These are phyloP conservation scores for Strigamia crassipes DNA, from an alignment of 2,888 invertebrate species.

Conservation along the genomic window DNA sequence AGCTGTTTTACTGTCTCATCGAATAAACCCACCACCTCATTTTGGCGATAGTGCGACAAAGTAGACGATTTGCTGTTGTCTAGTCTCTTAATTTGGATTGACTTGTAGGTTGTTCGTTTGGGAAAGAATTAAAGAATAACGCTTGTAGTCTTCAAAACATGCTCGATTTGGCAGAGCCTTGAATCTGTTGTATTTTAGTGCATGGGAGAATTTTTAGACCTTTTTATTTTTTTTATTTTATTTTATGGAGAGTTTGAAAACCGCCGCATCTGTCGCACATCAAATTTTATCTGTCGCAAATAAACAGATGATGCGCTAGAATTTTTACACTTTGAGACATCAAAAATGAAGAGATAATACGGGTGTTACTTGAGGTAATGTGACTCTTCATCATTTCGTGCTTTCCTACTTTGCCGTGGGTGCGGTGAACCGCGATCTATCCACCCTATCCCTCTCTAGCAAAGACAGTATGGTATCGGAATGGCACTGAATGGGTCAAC, in stretches of 20 bases:
- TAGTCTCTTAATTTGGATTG: background rate
- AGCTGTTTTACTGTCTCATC: background rate
- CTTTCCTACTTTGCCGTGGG: background rate
- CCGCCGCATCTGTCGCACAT: background rate
- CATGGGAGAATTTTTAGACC: no score
- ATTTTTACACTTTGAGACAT: background rate
- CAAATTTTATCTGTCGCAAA: background rate
- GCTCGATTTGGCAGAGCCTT: no score
- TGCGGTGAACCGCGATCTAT: background rate
- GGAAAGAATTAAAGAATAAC: background rate
- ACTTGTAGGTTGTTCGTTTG: background rate
- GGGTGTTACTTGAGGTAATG: background rate
- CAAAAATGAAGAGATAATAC: conserved; percentile 1
- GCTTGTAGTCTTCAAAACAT: background rate
- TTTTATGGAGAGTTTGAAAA: no score
- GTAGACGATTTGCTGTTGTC: background rate
- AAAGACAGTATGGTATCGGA: background rate
- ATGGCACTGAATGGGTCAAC: conserved; percentile 30
- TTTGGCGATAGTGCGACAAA: background rate
- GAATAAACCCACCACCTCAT: background rate
- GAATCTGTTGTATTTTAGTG: no score
- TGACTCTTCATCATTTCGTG: conserved; percentile 26
- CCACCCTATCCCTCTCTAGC: background rate
- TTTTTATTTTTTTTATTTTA: no score
- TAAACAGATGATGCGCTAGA: background rate